A percentile compares a stretch with the other conserved stretches of the same genome.
These are phyloP conservation scores for Callitettix versicolor DNA, from an alignment of 1,140 invertebrate species.

Conservation along the genomic window DNA sequence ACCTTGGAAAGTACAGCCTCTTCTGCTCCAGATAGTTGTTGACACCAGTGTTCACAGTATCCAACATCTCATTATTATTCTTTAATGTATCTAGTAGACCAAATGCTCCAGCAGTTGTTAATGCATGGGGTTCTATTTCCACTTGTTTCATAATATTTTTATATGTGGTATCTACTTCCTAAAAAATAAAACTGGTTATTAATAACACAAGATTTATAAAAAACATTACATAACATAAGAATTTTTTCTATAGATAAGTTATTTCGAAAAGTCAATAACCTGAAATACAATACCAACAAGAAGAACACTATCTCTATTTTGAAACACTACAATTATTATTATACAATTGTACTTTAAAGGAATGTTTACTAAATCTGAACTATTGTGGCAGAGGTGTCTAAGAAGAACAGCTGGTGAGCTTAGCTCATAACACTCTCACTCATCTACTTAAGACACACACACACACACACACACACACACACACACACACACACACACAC, in stretches of 20 bases:
- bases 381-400: too few relatives aligned
- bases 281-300: too few relatives aligned
- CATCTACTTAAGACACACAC: too few relatives aligned
- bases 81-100: constrained; percentile 65
- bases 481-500: too few relatives aligned
- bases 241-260: neutral
- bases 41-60: constrained; percentile 75
- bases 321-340: too few relatives aligned
- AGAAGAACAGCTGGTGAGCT: too few relatives aligned
- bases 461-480: too few relatives aligned
- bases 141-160: constrained; percentile 66
- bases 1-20: constrained; percentile 72
- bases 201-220: neutral
- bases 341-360: too few relatives aligned
- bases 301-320: too few relatives aligned
- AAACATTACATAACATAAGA: neutral
- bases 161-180: constrained; percentile 66
- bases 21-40: constrained; percentile 88
- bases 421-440: too few relatives aligned
- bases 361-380: too few relatives aligned
- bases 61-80: constrained; percentile 61
- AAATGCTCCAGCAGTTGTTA: constrained; percentile 55
- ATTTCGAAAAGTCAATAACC: neutral
- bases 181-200: constrained; percentile 10
- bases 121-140: constrained; percentile 57